Conservation (phyloP, 2,888 invertebrate genomes). For the Hyppa rectilinea region DNA sequence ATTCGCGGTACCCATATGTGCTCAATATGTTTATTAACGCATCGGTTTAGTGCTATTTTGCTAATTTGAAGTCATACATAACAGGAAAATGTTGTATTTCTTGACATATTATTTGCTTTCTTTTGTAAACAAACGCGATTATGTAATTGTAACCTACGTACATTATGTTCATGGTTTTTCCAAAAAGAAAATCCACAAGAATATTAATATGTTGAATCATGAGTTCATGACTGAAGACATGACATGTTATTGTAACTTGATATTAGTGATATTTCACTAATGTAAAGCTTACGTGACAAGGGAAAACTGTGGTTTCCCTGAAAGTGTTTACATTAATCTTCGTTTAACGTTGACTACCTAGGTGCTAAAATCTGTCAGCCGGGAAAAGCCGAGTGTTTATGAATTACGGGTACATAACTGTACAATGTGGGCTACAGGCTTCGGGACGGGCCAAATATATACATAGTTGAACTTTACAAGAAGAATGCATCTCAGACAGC, state of each 20-base stretch:
- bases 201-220: slow-evolving; percentile 16
- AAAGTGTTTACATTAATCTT: slow-evolving; percentile 29
- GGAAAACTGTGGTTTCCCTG: slow-evolving; percentile 50
- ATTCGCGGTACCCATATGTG: slow-evolving; percentile 17
- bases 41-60: slow-evolving; percentile 24
- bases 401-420: slow-evolving; percentile 81
- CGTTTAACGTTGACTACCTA: background rate
- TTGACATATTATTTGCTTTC: slow-evolving; percentile 25
- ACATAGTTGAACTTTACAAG: slow-evolving; percentile 90
- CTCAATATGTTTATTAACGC: slow-evolving; percentile 15
- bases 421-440: slow-evolving; percentile 75
- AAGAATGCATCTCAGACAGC: slow-evolving; percentile 89
- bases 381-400: slow-evolving; percentile 63
- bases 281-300: background rate
- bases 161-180: slow-evolving; percentile 25
- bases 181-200: slow-evolving; percentile 26
- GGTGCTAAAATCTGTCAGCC: slow-evolving; percentile 39
- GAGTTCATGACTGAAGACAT: slow-evolving; percentile 5
- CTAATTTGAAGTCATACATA: slow-evolving; percentile 18
- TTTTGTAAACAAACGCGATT: slow-evolving; percentile 11
- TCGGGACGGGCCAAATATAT: slow-evolving; percentile 87
- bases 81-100: slow-evolving; percentile 14
- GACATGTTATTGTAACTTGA: slow-evolving; percentile 13
- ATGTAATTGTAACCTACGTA: slow-evolving; percentile 11
- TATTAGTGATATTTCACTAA: slow-evolving; percentile 36